A percentile compares a stretch with the other conserved stretches of the same genome.
Conservation (phyloP, 2,797 vertebrate species). For the Alfaro cultratus region DNA sequence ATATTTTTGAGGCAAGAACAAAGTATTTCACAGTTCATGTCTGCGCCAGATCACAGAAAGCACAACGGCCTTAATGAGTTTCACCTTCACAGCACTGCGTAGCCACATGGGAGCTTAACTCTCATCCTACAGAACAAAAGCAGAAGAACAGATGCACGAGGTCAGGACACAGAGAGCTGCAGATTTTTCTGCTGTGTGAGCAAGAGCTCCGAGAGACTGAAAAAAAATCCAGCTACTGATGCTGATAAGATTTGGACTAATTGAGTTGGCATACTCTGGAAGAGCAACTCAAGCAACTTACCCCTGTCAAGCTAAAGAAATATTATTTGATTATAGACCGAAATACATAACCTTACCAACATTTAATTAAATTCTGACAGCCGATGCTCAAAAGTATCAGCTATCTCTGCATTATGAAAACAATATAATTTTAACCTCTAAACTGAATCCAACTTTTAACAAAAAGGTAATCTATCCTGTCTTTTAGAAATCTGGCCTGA, state of each 20-base stretch:
- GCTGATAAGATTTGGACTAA: conserved; percentile 70
- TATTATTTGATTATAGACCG: conserved; percentile 40
- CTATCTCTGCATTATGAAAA: conserved; percentile 9
- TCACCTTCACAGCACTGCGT: conserved; percentile 50
- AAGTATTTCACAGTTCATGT: conserved; percentile 9
- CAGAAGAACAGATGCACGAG: conserved; percentile 63
- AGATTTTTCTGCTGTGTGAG: conserved; percentile 73
- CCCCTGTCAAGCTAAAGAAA: conserved; percentile 47
- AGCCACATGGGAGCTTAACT: conserved; percentile 54
- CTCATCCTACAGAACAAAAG: conserved; percentile 60
- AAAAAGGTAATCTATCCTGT: not conserved
- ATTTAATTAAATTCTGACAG: not conserved
- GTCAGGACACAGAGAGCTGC: conserved; percentile 64
- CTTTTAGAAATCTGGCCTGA: conserved; percentile 16
- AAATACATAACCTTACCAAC: conserved; percentile 6
- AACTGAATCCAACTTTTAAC: conserved; percentile 3
- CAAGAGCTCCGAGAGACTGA: conserved; percentile 49
- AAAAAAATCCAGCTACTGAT: conserved; percentile 55
- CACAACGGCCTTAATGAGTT: conserved; percentile 59
- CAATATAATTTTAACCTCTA: not conserved
- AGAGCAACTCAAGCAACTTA: conserved; percentile 57
- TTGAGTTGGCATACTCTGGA: conserved; percentile 58
- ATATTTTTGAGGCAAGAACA: conserved; percentile 11
- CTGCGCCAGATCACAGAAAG: conserved; percentile 29
- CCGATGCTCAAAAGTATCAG: not conserved